Conservation (phyloP, 2,888 invertebrate species). For the Plebejus anna region DNA sequence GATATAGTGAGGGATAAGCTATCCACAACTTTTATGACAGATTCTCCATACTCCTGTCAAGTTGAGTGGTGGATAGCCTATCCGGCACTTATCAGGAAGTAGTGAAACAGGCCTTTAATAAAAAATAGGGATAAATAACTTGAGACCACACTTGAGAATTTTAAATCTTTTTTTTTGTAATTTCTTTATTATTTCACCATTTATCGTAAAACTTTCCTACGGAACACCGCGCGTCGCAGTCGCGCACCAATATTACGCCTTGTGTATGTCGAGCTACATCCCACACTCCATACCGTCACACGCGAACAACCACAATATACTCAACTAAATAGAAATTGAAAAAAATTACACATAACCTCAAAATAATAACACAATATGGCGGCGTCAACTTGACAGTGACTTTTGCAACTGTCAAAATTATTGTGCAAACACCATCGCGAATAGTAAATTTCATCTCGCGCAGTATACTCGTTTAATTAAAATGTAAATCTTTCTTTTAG, state of each 20-base stretch:
- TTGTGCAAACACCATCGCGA: neutral
- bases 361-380: neutral
- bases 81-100: no score
- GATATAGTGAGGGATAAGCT: no score
- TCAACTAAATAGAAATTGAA: neutral
- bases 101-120: no score
- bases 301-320: constrained; percentile 33
- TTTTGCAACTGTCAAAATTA: neutral
- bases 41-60: no score
- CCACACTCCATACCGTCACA: constrained; percentile 32
- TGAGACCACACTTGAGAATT: constrained; percentile 12
- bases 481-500: neutral
- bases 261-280: constrained; percentile 68
- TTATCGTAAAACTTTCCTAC: constrained; percentile 79
- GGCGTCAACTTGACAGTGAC: neutral
- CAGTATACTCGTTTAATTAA: neutral
- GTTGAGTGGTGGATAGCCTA: no score
- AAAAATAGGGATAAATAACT: neutral
- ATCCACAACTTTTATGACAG: no score
- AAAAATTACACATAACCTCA: neutral
- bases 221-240: constrained; percentile 74
- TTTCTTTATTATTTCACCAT: constrained; percentile 79
- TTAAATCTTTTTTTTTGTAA: constrained; percentile 57
- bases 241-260: constrained; percentile 74
- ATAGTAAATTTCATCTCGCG: neutral